phyloP scores from a whole-genome alignment of 2,113 vertebrate genomes.

The Pituophis catenifer region DNA sequence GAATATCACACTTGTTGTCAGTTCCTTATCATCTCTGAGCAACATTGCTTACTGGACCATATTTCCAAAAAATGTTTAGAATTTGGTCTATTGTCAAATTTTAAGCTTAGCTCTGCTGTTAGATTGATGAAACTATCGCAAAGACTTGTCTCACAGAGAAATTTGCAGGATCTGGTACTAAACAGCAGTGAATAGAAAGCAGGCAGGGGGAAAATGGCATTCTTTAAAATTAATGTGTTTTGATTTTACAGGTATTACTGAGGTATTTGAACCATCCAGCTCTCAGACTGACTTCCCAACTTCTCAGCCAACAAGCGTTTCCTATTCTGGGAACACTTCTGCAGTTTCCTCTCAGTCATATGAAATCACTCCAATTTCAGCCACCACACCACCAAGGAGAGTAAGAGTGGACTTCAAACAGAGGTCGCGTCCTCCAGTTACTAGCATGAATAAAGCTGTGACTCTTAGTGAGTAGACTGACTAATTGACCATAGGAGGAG shows the following conservation, averaged over 20 bases:
- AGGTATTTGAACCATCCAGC: not conserved
- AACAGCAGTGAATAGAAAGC: not conserved
- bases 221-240: not conserved
- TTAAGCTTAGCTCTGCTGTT: not conserved
- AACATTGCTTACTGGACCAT: not conserved
- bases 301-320: not conserved
- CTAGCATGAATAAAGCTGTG: conserved; percentile 28
- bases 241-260: not conserved
- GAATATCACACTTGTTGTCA: not conserved
- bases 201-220: not conserved
- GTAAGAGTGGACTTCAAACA: conserved; percentile 21
- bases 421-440: not conserved
- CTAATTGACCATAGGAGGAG: not conserved
- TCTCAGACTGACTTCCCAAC: not conserved
- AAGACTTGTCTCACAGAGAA: not conserved
- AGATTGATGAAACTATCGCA: not conserved
- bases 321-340: not conserved
- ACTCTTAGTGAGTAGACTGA: conserved; percentile 13
- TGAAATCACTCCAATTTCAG: not conserved
- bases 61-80: not conserved
- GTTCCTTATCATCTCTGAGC: not conserved
- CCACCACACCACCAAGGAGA: not conserved
- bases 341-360: not conserved
- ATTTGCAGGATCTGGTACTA: not conserved
- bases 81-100: not conserved